Evolutionary conservation across 2,113 vertebrate species (phyloP).

Genomic region (Microtus montanus): DNA sequence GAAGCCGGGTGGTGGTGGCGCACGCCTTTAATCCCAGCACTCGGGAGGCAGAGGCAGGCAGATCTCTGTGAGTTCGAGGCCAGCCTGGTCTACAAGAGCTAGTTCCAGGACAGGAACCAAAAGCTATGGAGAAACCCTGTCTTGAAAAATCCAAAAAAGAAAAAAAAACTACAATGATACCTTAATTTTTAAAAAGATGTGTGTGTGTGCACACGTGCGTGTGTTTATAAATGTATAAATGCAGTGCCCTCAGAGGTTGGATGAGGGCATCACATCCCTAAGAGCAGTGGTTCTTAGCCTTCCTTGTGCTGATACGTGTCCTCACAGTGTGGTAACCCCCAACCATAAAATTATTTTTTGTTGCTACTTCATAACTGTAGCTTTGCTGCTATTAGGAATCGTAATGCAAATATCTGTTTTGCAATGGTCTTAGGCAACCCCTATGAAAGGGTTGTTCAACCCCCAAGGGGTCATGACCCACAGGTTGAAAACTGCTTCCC

Average conservation of each 20-base stretch:
- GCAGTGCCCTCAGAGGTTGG: not conserved
- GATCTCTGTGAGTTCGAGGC: too few species aligned
- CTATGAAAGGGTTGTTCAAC: not conserved
- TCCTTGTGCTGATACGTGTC: not conserved
- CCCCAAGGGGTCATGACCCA: not conserved
- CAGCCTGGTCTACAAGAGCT: too few species aligned
- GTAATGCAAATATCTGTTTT: not conserved
- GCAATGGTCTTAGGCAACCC: not conserved
- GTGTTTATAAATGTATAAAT: not conserved
- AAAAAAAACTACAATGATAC: not conserved
- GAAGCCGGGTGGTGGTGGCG: too few species aligned
- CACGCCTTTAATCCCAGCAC: too few species aligned
- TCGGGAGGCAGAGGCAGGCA: too few species aligned
- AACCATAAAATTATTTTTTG: not conserved
- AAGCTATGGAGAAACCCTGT: too few species aligned
- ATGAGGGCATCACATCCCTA: not conserved
- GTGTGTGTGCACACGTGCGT: not conserved
- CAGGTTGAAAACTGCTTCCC: not conserved
- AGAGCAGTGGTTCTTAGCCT: not conserved
- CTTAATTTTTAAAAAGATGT: not conserved
- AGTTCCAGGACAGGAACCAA: too few species aligned
- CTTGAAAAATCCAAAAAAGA: too few species aligned
- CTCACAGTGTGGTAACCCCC: not conserved
- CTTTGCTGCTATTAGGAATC: not conserved
- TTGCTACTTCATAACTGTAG: not conserved